phyloP scores from a whole-genome alignment of 2,113 vertebrate genomes.

The Phalacrocorax carbo region DNA sequence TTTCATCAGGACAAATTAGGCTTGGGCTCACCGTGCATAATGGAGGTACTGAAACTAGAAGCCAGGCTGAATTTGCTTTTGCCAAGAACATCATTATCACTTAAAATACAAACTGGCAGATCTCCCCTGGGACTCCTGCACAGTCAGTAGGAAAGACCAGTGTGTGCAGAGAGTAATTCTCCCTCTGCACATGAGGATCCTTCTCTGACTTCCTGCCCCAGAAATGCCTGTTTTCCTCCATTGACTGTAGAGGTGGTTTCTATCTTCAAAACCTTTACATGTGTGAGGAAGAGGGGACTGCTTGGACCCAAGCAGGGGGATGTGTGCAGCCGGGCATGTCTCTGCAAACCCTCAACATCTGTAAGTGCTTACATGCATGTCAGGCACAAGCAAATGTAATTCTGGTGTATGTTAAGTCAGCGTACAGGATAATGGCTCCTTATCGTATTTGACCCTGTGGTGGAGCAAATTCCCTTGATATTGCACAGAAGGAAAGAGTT shows the following conservation, averaged over 20 bases:
- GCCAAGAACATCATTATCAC: not conserved
- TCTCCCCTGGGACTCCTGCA: not conserved
- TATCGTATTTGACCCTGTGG: not conserved
- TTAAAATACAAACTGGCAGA: not conserved
- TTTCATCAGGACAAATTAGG: not conserved
- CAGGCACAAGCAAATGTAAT: conserved; percentile 16
- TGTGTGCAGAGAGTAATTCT: not conserved
- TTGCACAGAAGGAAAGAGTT: conserved; percentile 44
- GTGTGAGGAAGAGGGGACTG: not conserved
- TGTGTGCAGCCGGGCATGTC: not conserved
- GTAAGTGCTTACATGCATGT: conserved; percentile 14
- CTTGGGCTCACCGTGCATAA: not conserved
- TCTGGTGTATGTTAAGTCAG: conserved; percentile 38
- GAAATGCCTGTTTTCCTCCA: not conserved
- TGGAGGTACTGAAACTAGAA: not conserved
- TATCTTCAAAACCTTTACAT: not conserved
- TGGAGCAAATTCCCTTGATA: conserved; percentile 36
- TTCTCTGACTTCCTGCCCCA: not conserved
- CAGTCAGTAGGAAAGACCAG: not conserved
- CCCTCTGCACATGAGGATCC: not conserved
- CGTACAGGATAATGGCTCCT: conserved; percentile 9
- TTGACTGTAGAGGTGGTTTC: not conserved
- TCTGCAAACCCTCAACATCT: conserved; percentile 34
- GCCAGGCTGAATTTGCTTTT: not conserved
- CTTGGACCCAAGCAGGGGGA: not conserved